Percentiles rank a stretch among this genome's conserved stretches.
Evolutionary conservation across 2,888 invertebrate species (phyloP).

Genomic region (Hyposoter didymator): DNA sequence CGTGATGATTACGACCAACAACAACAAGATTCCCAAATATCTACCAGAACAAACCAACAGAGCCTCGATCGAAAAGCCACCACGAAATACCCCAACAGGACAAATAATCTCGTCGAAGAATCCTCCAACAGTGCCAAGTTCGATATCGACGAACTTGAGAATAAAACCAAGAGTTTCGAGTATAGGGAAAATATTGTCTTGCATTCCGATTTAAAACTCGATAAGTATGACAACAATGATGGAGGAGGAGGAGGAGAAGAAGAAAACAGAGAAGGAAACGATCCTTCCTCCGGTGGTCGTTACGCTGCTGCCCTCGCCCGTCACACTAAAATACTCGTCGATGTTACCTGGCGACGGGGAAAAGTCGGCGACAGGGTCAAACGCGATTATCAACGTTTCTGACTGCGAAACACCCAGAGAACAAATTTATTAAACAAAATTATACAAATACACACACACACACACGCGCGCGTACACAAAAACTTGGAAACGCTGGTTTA

Average conservation of each 20-base stretch:
- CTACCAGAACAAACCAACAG: not conserved
- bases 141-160: constrained; percentile 36
- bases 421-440: constrained; percentile 20
- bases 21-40: not conserved
- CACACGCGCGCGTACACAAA: constrained; percentile 3
- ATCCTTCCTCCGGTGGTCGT: constrained; percentile 51
- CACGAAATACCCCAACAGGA: not conserved
- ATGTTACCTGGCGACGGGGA: constrained; percentile 74
- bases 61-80: not conserved
- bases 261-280: constrained; percentile 61
- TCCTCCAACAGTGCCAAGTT: constrained; percentile 25
- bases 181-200: constrained; percentile 67
- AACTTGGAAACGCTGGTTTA: constrained; percentile 60
- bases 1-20: constrained; percentile 21
- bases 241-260: not conserved
- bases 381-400: constrained; percentile 78
- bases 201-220: constrained; percentile 71
- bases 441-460: constrained; percentile 26
- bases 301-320: constrained; percentile 51
- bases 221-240: constrained; percentile 48
- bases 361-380: constrained; percentile 77
- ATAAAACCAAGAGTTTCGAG: constrained; percentile 48
- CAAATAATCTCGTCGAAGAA: constrained; percentile 63
- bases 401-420: constrained; percentile 51
- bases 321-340: constrained; percentile 69